Conservation (phyloP, 2,797 vertebrate genomes). For the Luscinia luscinia region DNA sequence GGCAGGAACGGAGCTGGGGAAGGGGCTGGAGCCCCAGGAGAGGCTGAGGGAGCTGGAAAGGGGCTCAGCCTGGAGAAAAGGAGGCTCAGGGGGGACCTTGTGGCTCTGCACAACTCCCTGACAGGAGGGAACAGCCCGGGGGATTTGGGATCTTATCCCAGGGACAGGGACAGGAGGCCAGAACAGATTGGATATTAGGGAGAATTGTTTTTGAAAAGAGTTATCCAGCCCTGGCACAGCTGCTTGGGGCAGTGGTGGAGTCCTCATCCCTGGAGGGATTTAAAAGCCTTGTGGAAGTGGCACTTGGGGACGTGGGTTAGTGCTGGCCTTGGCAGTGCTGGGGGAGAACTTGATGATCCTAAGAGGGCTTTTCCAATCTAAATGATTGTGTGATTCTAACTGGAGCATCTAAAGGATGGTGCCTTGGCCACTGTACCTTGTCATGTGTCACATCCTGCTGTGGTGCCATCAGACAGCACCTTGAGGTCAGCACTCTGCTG, state of each 20-base stretch:
- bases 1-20: not conserved
- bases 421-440: not conserved
- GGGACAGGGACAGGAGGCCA: not conserved
- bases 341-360: not conserved
- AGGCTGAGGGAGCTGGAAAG: not conserved
- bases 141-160: fast-evolving
- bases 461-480: not conserved
- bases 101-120: too few relatives aligned
- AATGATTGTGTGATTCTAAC: not conserved
- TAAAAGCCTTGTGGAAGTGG: fast-evolving
- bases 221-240: not conserved
- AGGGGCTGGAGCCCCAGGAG: not conserved
- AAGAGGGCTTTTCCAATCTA: not conserved
- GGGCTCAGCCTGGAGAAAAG: not conserved
- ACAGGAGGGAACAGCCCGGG: not conserved
- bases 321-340: not conserved
- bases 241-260: not conserved
- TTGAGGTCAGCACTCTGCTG: not conserved
- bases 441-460: fast-evolving
- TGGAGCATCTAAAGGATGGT: not conserved
- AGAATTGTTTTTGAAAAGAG: fast-evolving
- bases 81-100: too few relatives aligned
- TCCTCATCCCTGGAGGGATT: fast-evolving
- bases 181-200: fast-evolving
- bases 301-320: fast-evolving